Evolutionary conservation across 2,888 invertebrate genomes (phyloP), one percentile per base, ranked within the genome.

Genomic region (Macroteleia sp.): DNA sequence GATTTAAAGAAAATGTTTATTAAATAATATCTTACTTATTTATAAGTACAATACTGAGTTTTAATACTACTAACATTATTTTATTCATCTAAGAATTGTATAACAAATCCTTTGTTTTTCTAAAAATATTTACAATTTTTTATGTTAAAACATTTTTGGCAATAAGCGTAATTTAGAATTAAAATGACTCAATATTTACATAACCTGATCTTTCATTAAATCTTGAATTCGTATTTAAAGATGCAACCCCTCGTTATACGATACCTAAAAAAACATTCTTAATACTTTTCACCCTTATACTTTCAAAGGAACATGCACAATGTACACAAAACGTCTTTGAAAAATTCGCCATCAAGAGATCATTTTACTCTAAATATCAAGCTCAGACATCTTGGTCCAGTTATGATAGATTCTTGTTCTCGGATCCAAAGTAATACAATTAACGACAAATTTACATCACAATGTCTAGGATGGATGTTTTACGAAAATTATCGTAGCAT

Each of bases 301-400:
- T 16, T 34, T 66, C 44, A 66, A 66, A 52, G 25, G 74, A 57
- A 74, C 50, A 66, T 66, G 59, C 59, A 66, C 39, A 64, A 64
- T 25, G 48, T 64, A 57, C 56, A 25, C 12, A 28, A 14, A 32
- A 22, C 42, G 42, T 57, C 64, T 74, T 42, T 74, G 6, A 42
- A 59, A 59, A 66, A 50, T n/a, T 34, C 14, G 34, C 73, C 57
- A 56, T 56, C 32, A 41, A 42, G 50, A 67, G 75, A 75, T 75
- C 75, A 32, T 52, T 75, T 75, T 75, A 61, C 75, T 52, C 17
- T 17, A 44, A 61, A 75, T 61, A 75, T 74, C 75, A 54, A 32
- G 16, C 54, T 6, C 61, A 62, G 75, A 46, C 66, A 67, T 61
- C 67, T 62, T 46, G 8, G 74, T 74, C 67, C 44, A 59, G 50